Evolutionary conservation across 1,140 invertebrate species (phyloP), one percentile per base, ranked within the genome.

Genomic region (Zaprionus kolodkinae): DNA sequence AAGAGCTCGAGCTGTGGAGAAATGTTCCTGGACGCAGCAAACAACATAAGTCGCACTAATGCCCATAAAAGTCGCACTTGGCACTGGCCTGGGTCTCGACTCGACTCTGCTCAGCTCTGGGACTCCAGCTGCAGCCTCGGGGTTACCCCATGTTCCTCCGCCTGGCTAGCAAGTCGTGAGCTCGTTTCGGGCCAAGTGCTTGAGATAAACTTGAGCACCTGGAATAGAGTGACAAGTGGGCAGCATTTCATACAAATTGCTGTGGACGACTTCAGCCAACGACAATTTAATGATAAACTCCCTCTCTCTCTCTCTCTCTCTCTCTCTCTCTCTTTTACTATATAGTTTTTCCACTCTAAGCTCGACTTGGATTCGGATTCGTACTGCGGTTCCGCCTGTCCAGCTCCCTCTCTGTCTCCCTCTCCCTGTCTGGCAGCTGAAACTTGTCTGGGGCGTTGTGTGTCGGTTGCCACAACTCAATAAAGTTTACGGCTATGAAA

Each of bases 41-140:
- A 88, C 85, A 89, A 88, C 85, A 88, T 88, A 88, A 88, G 85
- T 88, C 84, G 77, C 80, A 84, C 85, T 89, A 88, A 88, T 85
- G 85, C 85, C 81, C 85, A 89, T 89, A 89, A 88, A 89, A 89
- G 85, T 85, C 78, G 75, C 85, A 88, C 75, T 76, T 75, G 67
- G 50, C 65, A 63, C 61, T 50, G 65, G 25, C 65, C 38, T 13
- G 7, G 27, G 40, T 13, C 7, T 38, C n/a, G 3, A 6, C 36
- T 38, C 36, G 36, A 36, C 36, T n/a, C 13, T 6, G 13, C 38
- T 40, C 13, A 2, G 7, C 38, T n/a, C 38, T n/a, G 36, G 36
- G 1, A 12, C 12, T 5, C 6, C 1, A 12, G 21, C 21, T 21
- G 2, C 21, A 2, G 21, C 21, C 21, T 21, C 21, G 7, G 40